Percentiles rank a stretch among this genome's conserved stretches.
phyloP scores from a whole-genome alignment of 2,113 vertebrate species.

The Xenus cinereus region DNA sequence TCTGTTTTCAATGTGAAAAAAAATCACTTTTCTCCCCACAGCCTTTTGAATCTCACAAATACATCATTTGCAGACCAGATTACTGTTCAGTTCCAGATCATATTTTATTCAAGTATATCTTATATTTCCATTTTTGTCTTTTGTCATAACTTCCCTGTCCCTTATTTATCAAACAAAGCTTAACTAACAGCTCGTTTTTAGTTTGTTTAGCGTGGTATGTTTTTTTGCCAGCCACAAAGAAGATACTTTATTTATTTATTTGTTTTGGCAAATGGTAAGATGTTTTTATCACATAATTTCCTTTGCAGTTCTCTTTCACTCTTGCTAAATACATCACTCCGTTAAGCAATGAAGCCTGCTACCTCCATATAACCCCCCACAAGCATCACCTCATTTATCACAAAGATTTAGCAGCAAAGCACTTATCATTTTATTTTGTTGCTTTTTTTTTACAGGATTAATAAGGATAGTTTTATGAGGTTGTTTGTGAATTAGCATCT shows the following conservation, averaged over 20 bases:
- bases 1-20: neutral
- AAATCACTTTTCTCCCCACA: neutral
- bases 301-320: neutral
- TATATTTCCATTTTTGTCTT: neutral
- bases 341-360: neutral
- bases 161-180: neutral
- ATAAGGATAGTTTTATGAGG: slow-evolving; percentile 7
- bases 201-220: neutral
- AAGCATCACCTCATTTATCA: neutral
- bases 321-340: neutral
- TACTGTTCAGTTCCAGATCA: neutral
- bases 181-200: neutral
- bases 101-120: neutral
- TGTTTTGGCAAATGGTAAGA: neutral
- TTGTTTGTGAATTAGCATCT: slow-evolving; percentile 1
- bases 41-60: neutral
- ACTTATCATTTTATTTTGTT: neutral
- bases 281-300: neutral
- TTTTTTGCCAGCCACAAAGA: neutral
- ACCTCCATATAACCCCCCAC: neutral
- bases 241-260: neutral
- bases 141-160: neutral
- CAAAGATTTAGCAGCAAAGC: neutral
- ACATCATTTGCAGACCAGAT: neutral
- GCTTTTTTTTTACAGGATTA: neutral